Evolutionary conservation across 2,888 invertebrate genomes (phyloP).

Genomic region (Lasioglossum marginatum): DNA sequence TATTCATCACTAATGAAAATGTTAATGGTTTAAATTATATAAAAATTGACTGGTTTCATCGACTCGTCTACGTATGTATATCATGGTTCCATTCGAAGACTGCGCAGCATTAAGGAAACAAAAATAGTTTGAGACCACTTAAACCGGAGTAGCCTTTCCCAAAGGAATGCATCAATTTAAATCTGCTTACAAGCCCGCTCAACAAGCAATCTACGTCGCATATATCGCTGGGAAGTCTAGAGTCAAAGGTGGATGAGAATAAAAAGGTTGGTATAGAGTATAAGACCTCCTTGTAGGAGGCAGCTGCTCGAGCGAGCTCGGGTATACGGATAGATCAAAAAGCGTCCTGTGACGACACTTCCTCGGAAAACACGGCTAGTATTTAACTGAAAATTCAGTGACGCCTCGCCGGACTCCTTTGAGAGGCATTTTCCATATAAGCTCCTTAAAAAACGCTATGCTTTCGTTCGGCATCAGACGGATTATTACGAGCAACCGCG

Average conservation of each 20-base stretch:
- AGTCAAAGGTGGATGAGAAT: constrained; percentile 46
- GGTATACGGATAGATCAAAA: constrained; percentile 40
- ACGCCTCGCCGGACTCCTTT: constrained; percentile 6
- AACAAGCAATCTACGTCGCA: background rate
- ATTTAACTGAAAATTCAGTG: constrained; percentile 48
- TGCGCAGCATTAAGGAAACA: too few relatives aligned
- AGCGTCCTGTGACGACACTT: constrained; percentile 13
- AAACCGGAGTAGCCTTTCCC: background rate
- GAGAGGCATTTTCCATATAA: background rate
- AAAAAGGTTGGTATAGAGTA: constrained; percentile 38
- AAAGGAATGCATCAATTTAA: background rate
- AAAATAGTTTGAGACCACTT: background rate
- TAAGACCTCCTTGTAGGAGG: constrained; percentile 17
- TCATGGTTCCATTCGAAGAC: too few relatives aligned
- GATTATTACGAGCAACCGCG: background rate
- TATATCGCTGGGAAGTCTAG: background rate
- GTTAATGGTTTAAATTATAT: too few relatives aligned
- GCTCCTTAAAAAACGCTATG: background rate
- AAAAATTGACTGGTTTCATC: too few relatives aligned
- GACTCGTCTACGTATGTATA: too few relatives aligned
- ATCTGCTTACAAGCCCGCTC: background rate
- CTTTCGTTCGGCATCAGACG: background rate
- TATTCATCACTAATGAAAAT: too few relatives aligned
- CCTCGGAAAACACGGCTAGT: constrained; percentile 15
- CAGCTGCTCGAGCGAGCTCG: constrained; percentile 7